Percentiles rank a stretch among this genome's conserved stretches.
Evolutionary conservation across 2,888 invertebrate genomes (phyloP).

Genomic region (Sthenelais limicola): DNA sequence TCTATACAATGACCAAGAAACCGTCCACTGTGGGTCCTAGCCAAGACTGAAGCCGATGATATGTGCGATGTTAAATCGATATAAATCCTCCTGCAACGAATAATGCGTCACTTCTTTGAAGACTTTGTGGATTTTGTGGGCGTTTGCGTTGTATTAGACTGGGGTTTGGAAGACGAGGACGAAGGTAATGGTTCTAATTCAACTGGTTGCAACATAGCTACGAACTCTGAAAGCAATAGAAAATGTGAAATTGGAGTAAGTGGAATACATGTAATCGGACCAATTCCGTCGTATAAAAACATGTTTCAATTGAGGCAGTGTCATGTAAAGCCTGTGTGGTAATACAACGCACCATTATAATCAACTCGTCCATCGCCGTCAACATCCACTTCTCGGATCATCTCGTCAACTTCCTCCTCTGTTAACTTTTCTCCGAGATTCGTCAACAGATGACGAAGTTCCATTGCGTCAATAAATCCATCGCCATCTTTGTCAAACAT

Average conservation of each 20-base stretch:
- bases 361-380: constrained; percentile 17
- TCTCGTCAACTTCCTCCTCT: constrained; percentile 20
- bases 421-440: constrained; percentile 22
- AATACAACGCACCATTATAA: constrained; percentile 14
- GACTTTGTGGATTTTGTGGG: no score
- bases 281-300: neutral
- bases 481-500: constrained; percentile 26
- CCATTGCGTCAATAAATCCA: constrained; percentile 21
- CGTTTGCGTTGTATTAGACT: no score
- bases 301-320: no score
- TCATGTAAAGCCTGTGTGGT: no score
- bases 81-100: no score
- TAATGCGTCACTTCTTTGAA: no score
- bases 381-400: constrained; percentile 17
- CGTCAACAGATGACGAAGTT: constrained; percentile 9
- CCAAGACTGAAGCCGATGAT: no score
- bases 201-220: constrained; percentile 21
- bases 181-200: constrained; percentile 11
- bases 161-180: constrained; percentile 6
- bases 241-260: neutral
- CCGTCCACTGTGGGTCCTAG: no score
- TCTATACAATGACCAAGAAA: no score
- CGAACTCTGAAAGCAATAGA: constrained; percentile 3
- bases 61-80: no score
- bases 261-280: neutral